A percentile compares a stretch with the other conserved stretches of the same genome.
Evolutionary conservation across 1,140 invertebrate species (phyloP).

Genomic region (Caenorhabditis briggsae): DNA sequence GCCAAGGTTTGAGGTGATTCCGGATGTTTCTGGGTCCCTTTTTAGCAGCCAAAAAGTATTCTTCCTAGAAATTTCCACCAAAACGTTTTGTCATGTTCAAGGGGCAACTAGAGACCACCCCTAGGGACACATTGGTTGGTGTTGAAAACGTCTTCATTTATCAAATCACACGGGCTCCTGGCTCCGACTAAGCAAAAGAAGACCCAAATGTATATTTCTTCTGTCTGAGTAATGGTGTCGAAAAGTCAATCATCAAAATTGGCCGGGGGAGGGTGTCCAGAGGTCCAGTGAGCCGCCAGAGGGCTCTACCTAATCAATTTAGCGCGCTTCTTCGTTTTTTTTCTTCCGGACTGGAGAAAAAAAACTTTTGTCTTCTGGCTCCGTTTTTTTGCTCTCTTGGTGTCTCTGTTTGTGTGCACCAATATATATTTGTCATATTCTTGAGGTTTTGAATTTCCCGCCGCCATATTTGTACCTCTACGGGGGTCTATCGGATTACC

Average conservation of each 20-base stretch:
- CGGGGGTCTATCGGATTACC: background rate
- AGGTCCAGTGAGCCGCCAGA: background rate
- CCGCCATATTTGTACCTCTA: background rate
- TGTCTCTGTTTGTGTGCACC: background rate
- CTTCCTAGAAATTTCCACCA: no score
- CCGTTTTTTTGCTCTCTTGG: background rate
- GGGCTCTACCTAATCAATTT: constrained; percentile 18
- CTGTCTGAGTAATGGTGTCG: background rate
- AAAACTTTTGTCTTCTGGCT: background rate
- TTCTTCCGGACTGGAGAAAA: background rate
- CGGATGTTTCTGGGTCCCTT: no score
- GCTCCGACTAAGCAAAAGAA: background rate
- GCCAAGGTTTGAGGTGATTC: background rate
- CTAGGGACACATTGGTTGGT: background rate
- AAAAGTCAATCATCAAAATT: constrained; percentile 48
- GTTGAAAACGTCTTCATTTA: constrained; percentile 50
- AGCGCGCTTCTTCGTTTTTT: background rate
- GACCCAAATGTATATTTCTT: background rate
- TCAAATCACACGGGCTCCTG: constrained; percentile 32
- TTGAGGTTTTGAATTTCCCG: constrained; percentile 40
- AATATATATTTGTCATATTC: constrained; percentile 1
- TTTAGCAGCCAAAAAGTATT: no score
- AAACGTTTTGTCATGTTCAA: background rate
- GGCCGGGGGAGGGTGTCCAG: background rate
- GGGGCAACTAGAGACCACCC: background rate